Evolutionary conservation across 37 sponge, comb jelly and placozoan species (phyloP).

Genomic region (Amphimedon queenslandica): DNA sequence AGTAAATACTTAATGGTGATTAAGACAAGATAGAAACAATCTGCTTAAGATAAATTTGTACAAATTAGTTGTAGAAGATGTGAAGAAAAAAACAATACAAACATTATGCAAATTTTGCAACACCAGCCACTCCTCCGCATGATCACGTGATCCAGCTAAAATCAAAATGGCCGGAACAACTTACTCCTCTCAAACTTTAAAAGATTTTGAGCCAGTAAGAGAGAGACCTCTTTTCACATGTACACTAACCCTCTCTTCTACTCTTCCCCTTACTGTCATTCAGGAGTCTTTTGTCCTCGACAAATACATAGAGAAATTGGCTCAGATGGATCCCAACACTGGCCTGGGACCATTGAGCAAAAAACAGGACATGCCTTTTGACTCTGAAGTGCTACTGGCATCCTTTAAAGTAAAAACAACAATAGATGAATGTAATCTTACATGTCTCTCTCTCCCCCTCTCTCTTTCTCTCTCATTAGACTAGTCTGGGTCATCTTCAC

Average conservation of each 20-base stretch:
- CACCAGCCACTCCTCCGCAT: no score
- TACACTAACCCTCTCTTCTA: not conserved
- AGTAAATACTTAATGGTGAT: no score
- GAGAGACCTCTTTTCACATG: not conserved
- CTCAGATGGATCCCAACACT: slow-evolving; percentile 47
- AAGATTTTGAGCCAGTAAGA: slow-evolving; percentile 69
- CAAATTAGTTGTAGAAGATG: no score
- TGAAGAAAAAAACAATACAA: no score
- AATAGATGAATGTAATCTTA: no score
- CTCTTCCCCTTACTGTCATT: not conserved
- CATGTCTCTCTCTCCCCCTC: no score
- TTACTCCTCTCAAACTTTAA: slow-evolving; percentile 22
- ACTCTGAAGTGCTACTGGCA: slow-evolving; percentile 41
- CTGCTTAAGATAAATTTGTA: no score
- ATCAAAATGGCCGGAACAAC: no score
- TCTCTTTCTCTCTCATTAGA: slow-evolving; percentile 32
- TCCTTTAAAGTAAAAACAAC: slow-evolving; percentile 17
- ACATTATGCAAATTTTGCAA: no score
- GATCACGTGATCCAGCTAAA: no score
- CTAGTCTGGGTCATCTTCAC: slow-evolving; percentile 35
- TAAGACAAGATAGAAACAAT: no score
- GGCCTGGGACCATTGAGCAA: slow-evolving; percentile 56
- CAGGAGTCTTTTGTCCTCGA: slow-evolving; percentile 61
- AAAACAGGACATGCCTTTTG: slow-evolving; percentile 41
- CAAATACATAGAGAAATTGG: slow-evolving; percentile 66